Evolutionary conservation across 1,140 invertebrate species (phyloP), one percentile per base, ranked within the genome.

Genomic region (Diorhabda elongata): DNA sequence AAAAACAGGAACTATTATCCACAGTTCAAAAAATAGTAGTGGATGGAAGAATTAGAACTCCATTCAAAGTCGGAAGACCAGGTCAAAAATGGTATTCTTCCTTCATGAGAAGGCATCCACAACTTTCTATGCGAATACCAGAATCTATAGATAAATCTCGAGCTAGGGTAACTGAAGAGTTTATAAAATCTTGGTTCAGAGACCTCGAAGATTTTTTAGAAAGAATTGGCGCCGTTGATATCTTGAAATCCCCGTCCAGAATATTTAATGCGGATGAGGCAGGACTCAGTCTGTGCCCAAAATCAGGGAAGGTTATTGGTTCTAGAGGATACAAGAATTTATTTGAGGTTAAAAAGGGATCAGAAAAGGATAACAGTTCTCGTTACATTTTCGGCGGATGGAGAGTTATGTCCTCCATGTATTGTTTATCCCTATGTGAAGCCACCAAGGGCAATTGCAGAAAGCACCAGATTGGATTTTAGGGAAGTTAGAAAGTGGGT

Each of bases 401-500:
- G 74, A 6, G 70, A 72, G 11, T 11, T 11, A 11, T 11, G 11
- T 11, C 11, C 11, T 11, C 11, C 0, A 11, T 11, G 11, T 11
- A 60, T 76, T 11, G 58, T 77, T 5, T 74, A 75, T 71, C 73
- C 75, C 67, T 73, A 72, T 59, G 8, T 74, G 8, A 8, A 72
- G 42, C 67, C 69, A 56, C 11, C 11, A 11, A 11, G 11, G 11
- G 11, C 11, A 11, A 11, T 11, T 11, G 11, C 11, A 11, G 11
- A 73, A 73, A 64, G 65, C 79, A 52, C 8, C 65, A 65, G 63
- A 71, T 41, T 82, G 80, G 78, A 62, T 56, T 11, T 9, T 82
- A 3, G 79, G 79, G 5, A 75, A 69, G 61, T 71, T 72, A 11
- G 76, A 81, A 26, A 75, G 45, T 6, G 80, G 80, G 0, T 82